phyloP scores from a whole-genome alignment of 1,140 invertebrate genomes.

The Sycophila sp. region DNA sequence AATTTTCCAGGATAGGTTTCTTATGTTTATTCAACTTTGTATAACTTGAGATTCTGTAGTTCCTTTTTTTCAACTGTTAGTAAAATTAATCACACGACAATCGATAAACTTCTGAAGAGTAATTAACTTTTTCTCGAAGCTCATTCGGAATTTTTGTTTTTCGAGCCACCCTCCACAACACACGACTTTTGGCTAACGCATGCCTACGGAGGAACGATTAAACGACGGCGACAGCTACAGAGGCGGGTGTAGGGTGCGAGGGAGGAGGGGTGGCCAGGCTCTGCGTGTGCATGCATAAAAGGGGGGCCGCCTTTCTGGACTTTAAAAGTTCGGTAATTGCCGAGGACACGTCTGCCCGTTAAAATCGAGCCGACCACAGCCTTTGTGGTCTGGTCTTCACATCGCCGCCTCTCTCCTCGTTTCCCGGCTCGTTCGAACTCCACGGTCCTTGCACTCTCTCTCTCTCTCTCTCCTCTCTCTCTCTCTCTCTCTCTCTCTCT shows the following conservation, averaged over 20 bases:
- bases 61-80: too few species aligned
- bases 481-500: not conserved
- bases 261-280: not conserved
- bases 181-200: too few species aligned
- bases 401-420: too few species aligned
- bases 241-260: slow-evolving; percentile 10
- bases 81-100: too few species aligned
- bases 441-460: slow-evolving; percentile 31
- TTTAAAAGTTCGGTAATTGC: slow-evolving; percentile 66
- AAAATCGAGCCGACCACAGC: slow-evolving; percentile 63
- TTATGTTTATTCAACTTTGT: too few species aligned
- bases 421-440: too few species aligned
- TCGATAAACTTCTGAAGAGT: too few species aligned
- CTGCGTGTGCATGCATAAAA: slow-evolving; percentile 27
- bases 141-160: too few species aligned
- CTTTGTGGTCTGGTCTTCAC: slow-evolving; percentile 59
- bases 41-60: too few species aligned
- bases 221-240: not conserved
- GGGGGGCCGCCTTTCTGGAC: slow-evolving; percentile 47
- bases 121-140: too few species aligned
- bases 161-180: too few species aligned
- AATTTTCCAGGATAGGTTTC: too few species aligned
- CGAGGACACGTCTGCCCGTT: slow-evolving; percentile 61
- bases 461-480: slow-evolving; percentile 22
- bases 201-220: not conserved